Base-by-base conservation (phyloP, 2,888 invertebrate species). In the Augochlorella aurata region DNA sequence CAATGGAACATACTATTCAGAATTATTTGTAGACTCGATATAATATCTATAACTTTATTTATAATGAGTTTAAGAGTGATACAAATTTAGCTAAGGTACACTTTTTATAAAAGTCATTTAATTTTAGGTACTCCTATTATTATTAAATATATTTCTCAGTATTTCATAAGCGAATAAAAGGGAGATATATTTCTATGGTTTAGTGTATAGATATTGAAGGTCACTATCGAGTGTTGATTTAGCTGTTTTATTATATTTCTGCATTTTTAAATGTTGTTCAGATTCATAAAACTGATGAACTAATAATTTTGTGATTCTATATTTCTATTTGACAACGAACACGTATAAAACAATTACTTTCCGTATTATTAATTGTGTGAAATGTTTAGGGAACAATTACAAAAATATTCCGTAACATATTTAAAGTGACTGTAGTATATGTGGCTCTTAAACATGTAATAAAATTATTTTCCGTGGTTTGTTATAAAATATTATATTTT, bases 391-490 rank as follows among this genome's bases (percentile, higher is more conserved):
- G 14, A 78, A 38, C 29, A 78, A 67, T 58, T 45, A 50, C 52
- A 67, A 54, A 49, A 58, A 50, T 3, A 24, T 77, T 79, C 12
- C 12, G 65, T 49, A 68, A 14, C 24, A 29, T 70, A 63, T 63
- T 14, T 66, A 52, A 66, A 58, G 16, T 72, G 5, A 45, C 21
- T 54, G 18, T 54, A 66, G 18, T n/a, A 44, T 75, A 58, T 68
- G 49, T 52, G 16, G 9, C 12, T 24, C 63, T 12, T 63, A 21
- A 73, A 69, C 63, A 18, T 44, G 45, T 38, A 47, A 7, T 52
- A 65, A 68, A 78, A 14, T 71, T 49, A 71, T 79, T 66, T 79
- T 58, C 77, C 66, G 18, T 71, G 70, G 50, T 66, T 79, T 71
- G 14, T 71, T 77, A 77, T 66, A 58, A 77, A 65, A 49, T 58